phyloP scores from a whole-genome alignment of 2,797 vertebrate genomes.

The Spinibarbus caldwelli region DNA sequence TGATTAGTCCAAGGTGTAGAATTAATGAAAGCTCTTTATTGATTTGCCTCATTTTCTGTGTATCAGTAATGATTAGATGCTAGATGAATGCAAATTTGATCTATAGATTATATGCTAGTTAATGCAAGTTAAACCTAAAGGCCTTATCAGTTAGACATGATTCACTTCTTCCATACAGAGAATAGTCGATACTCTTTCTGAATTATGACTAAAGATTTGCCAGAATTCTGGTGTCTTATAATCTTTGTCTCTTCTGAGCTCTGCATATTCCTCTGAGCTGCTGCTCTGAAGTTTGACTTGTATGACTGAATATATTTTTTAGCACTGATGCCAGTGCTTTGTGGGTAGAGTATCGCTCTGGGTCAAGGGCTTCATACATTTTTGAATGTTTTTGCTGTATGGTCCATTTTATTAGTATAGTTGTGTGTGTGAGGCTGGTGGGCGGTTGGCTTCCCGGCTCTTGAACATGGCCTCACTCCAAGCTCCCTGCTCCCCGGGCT shows the following conservation, averaged over 20 bases:
- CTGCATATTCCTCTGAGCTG: neutral
- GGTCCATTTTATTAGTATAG: constrained; percentile 5
- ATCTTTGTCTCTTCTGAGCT: neutral
- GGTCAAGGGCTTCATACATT: constrained; percentile 6
- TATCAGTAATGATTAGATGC: neutral
- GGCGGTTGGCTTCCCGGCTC: constrained; percentile 25
- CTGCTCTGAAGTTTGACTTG: neutral
- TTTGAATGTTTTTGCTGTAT: neutral
- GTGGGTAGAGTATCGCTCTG: neutral
- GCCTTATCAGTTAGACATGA: neutral
- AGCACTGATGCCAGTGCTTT: neutral
- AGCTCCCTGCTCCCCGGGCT: constrained; percentile 29
- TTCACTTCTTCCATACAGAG: neutral
- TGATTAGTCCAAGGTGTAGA: neutral
- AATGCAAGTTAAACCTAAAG: neutral
- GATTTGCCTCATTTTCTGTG: neutral
- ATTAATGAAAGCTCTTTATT: neutral
- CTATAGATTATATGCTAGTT: neutral
- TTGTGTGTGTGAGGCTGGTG: constrained; percentile 12
- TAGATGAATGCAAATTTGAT: neutral
- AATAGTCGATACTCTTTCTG: neutral
- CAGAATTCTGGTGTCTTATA: neutral
- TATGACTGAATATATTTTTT: constrained; percentile 22
- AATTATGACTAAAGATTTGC: neutral
- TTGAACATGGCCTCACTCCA: constrained; percentile 44